phyloP scores from a whole-genome alignment of 2,797 vertebrate species.

The Sebastes miniatus region DNA sequence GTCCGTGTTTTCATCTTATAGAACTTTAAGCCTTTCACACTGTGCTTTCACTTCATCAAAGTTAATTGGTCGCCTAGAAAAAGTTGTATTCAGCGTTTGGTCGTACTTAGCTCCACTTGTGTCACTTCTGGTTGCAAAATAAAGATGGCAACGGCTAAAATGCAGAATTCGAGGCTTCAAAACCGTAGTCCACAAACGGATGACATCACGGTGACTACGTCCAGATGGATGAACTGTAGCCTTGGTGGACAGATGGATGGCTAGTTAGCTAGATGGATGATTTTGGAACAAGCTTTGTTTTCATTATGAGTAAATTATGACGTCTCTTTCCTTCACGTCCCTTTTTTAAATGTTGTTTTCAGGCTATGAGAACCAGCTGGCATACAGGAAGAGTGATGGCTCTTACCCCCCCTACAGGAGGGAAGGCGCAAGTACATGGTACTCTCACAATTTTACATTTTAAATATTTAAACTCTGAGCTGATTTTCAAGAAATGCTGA shows the following conservation, averaged over 20 bases:
- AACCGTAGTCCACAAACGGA: too few relatives aligned
- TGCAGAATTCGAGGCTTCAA: too few relatives aligned
- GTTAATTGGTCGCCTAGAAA: too few relatives aligned
- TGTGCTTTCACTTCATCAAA: too few relatives aligned
- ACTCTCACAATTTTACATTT: slow-evolving; percentile 29
- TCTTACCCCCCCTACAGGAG: slow-evolving; percentile 86
- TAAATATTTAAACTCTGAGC: not conserved
- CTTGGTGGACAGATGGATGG: not conserved
- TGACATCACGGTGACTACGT: too few relatives aligned
- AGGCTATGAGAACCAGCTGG: slow-evolving; percentile 89
- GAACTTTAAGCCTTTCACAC: too few relatives aligned
- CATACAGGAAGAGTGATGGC: slow-evolving; percentile 77
- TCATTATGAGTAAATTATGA: not conserved
- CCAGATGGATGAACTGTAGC: too few relatives aligned
- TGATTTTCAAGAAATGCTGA: not conserved
- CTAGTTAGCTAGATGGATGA: not conserved
- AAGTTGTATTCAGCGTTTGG: too few relatives aligned
- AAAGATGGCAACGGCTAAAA: too few relatives aligned
- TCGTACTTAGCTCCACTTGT: too few relatives aligned
- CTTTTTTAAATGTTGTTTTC: not conserved
- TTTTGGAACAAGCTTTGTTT: not conserved
- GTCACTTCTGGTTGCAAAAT: too few relatives aligned
- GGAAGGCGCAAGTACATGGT: slow-evolving; percentile 89
- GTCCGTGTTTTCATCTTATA: too few relatives aligned
- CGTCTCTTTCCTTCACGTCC: not conserved